phyloP scores from a whole-genome alignment of 2,113 vertebrate genomes.

The Columba livia region DNA sequence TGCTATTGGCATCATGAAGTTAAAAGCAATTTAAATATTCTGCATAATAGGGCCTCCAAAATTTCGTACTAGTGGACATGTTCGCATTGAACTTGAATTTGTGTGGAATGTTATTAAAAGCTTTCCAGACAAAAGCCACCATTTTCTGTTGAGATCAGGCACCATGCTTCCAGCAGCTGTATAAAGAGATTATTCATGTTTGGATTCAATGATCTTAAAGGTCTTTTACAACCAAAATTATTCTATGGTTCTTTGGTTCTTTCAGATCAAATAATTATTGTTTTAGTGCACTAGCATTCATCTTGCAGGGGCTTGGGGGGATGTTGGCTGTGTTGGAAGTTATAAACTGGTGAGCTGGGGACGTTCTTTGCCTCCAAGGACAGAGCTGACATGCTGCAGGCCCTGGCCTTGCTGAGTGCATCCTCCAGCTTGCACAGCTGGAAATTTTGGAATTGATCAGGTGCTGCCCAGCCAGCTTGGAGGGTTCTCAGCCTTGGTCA shows the following conservation, averaged over 20 bases:
- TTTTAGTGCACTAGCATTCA: not conserved
- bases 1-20: too few relatives aligned
- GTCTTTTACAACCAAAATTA: too few relatives aligned
- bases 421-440: not conserved
- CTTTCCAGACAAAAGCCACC: too few relatives aligned
- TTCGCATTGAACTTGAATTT: too few relatives aligned
- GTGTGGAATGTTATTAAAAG: too few relatives aligned
- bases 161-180: too few relatives aligned
- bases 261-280: not conserved
- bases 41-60: too few relatives aligned
- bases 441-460: not conserved
- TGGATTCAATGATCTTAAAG: too few relatives aligned
- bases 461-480: not conserved
- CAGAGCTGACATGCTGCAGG: not conserved
- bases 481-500: not conserved
- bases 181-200: too few relatives aligned
- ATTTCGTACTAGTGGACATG: too few relatives aligned
- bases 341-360: not conserved
- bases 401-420: not conserved
- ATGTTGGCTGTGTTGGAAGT: not conserved
- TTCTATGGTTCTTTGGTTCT: not conserved
- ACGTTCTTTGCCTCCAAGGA: not conserved
- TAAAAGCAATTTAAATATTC: too few relatives aligned
- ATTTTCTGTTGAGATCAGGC: too few relatives aligned
- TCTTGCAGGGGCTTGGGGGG: not conserved